Evolutionary conservation across 92 coral and sea anemone genomes (phyloP), one percentile per base, ranked within the genome.

Genomic region (Epizoanthus illoricatus): DNA sequence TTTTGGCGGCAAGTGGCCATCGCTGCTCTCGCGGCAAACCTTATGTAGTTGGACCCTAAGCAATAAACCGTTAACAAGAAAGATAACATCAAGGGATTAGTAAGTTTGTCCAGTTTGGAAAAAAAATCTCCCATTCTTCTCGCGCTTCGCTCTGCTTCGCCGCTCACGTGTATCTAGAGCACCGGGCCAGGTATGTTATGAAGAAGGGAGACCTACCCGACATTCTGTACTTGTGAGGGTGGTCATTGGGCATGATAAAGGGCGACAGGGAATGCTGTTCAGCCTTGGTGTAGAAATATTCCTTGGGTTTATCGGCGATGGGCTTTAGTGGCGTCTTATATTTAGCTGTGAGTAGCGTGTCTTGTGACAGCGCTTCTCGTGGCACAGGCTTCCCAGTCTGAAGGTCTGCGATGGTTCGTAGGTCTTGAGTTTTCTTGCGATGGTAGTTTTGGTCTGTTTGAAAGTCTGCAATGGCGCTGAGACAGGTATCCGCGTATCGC

Each of bases 221-320:
- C 98, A 93, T 95, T 45, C 89, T 85, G 90, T 83, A 91, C 80
- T 95, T 95, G 85, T 91, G 88, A 1, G 98, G 94, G 76, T 95
- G 92, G 20, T 93, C 98, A 43, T 95, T 91, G 24, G 90, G 90
- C 85, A 93, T 90, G 21, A 84, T 88, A 56, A 89, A 87, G 0
- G 98, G 97, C 16, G 98, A 95, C 23, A 95, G 93, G 23, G 98
- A 95, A 79, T 95, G 98, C 49, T 95, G 98, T 59, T 89, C 86
- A 9, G 93, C 92, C 41, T 90, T 83, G 4, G 84, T 87, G 0
- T 94, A 89, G 81, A 81, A 93, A 76, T 95, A 95, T 73, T 81
- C 91, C 61, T 90, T 90, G 2, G 98, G 98, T 49, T 86, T 84
- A 4, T 69, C 71, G 52, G 87, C 80, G 3, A 91, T 86, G 6